phyloP scores from a whole-genome alignment of 2,888 invertebrate species.

The Andrena flavipes region DNA sequence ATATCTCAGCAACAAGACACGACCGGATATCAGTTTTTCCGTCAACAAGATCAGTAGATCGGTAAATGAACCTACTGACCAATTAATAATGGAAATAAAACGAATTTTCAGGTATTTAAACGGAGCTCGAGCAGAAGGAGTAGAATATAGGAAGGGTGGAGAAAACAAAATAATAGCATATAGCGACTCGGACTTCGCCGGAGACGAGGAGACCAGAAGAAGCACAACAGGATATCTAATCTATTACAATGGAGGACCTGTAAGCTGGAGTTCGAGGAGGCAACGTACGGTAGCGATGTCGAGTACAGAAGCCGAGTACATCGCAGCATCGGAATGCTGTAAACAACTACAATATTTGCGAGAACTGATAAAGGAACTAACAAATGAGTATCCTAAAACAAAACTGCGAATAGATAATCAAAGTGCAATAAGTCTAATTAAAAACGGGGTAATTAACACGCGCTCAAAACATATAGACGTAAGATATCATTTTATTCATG shows the following conservation, averaged over 20 bases:
- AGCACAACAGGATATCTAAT: conserved; percentile 9
- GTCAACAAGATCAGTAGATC: not conserved
- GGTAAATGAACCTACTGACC: not conserved
- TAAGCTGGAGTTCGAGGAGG: conserved; percentile 12
- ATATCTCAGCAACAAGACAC: conserved; percentile 3
- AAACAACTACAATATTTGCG: not conserved
- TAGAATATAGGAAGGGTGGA: not conserved
- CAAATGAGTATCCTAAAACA: not conserved
- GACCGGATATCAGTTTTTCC: not conserved
- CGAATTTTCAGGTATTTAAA: conserved; percentile 9
- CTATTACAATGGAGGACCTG: not conserved
- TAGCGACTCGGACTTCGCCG: conserved; percentile 8
- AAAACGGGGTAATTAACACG: not conserved
- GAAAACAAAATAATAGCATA: conserved; percentile 3
- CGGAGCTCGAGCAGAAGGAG: not conserved
- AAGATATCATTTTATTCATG: not conserved
- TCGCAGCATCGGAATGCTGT: conserved; percentile 18
- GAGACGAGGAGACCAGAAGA: not conserved
- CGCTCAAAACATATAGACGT: not conserved
- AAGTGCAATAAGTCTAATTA: not conserved
- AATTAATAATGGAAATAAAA: not conserved
- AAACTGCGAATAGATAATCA: conserved; percentile 3
- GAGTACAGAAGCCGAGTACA: conserved; percentile 7
- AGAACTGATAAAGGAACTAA: not conserved
- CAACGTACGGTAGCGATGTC: conserved; percentile 2